Percentiles rank a stretch among this genome's conserved stretches.
Conservation (phyloP, 2,888 invertebrate species). For the Ornithoptera alexandrae region DNA sequence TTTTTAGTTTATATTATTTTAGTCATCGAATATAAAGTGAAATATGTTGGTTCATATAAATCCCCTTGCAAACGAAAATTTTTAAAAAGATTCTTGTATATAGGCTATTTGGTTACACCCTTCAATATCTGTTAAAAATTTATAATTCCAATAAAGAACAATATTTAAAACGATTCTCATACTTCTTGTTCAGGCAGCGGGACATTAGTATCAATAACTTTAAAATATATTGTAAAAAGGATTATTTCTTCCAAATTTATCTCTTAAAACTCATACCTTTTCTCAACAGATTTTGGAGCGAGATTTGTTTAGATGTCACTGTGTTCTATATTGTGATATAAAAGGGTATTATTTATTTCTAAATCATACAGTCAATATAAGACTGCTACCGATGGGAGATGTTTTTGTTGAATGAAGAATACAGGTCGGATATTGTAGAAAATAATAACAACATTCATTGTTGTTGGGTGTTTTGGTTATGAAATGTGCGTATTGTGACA, state of each 20-base stretch:
- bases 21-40: background rate
- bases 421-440: slow-evolving; percentile 65
- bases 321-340: slow-evolving; percentile 63
- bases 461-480: slow-evolving; percentile 71
- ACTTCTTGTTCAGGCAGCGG: background rate
- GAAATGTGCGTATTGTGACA: slow-evolving; percentile 74
- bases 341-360: slow-evolving; percentile 74
- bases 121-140: background rate
- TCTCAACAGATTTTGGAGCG: slow-evolving; percentile 60
- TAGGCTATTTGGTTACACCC: background rate
- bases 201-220: slow-evolving; percentile 29
- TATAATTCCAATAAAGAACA: too few species aligned
- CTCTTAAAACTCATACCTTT: slow-evolving; percentile 66
- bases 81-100: background rate
- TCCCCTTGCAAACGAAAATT: background rate
- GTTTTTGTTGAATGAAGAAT: slow-evolving; percentile 67
- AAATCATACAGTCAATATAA: slow-evolving; percentile 73
- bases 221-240: slow-evolving; percentile 61
- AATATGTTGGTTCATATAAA: background rate
- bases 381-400: slow-evolving; percentile 72
- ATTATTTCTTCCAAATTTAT: slow-evolving; percentile 67
- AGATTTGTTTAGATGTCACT: slow-evolving; percentile 53
- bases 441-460: slow-evolving; percentile 62
- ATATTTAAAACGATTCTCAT: too few species aligned
- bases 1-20: background rate